A percentile compares a stretch with the other conserved stretches of the same genome.
phyloP scores from a whole-genome alignment of 2,113 vertebrate species.

The Acrocephalus kingi region DNA sequence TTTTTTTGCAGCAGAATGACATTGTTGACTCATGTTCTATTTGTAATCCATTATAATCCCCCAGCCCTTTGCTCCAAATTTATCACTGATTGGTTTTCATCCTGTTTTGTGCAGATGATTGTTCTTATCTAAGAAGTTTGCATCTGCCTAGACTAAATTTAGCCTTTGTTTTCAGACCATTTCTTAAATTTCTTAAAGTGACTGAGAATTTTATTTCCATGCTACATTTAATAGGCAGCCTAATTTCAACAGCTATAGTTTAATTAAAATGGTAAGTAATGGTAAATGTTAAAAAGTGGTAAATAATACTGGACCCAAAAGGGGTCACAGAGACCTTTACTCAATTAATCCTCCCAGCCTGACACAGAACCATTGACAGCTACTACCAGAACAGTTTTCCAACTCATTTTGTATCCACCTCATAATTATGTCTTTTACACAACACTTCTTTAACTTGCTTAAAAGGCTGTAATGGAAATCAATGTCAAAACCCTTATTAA shows the following conservation, averaged over 20 bases:
- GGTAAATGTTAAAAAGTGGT: background rate
- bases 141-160: background rate
- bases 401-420: background rate
- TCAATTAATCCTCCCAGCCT: background rate
- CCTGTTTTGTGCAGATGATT: background rate
- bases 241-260: background rate
- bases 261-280: background rate
- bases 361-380: background rate
- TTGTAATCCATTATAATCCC: conserved; percentile 17
- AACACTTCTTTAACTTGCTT: background rate
- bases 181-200: background rate
- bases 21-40: conserved; percentile 23
- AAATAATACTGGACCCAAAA: background rate
- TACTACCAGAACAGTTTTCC: background rate
- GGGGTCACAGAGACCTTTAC: background rate
- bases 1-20: background rate
- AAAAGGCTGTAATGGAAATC: background rate
- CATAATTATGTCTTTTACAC: background rate
- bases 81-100: background rate
- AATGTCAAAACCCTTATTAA: background rate
- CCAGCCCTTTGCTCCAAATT: background rate
- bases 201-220: background rate
- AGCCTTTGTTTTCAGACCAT: background rate
- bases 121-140: background rate
- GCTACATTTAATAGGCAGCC: background rate